A percentile compares a stretch with the other conserved stretches of the same genome.
These are phyloP conservation scores for Melipona bicolor DNA, from an alignment of 2,888 invertebrate genomes.

Conservation along the genomic window DNA sequence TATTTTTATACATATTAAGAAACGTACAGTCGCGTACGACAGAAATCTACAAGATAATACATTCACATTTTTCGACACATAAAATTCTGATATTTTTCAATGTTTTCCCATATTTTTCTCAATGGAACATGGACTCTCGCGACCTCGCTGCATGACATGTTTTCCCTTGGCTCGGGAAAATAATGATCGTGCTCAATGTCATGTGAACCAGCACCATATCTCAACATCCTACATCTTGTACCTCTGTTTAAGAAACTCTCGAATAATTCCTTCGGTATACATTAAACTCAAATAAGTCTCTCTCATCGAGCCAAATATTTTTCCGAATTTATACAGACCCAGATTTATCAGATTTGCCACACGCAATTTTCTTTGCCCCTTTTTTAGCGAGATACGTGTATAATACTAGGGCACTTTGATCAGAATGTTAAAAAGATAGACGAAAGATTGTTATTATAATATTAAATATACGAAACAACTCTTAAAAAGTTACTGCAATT, in stretches of 20 bases:
- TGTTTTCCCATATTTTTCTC: not conserved
- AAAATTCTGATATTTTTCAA: slow-evolving; percentile 47
- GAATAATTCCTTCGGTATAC: not conserved
- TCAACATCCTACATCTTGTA: slow-evolving; percentile 34
- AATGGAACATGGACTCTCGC: slow-evolving; percentile 25
- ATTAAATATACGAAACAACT: not conserved
- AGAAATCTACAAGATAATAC: slow-evolving; percentile 26
- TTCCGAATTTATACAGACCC: not conserved
- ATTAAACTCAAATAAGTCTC: not conserved
- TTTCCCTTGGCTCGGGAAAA: slow-evolving; percentile 51
- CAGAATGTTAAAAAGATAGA: not conserved
- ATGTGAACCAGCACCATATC: slow-evolving; percentile 16
- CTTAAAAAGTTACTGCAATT: not conserved
- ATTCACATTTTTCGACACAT: slow-evolving; percentile 55
- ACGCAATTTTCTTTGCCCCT: not conserved
- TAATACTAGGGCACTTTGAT: not conserved
- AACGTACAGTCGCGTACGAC: too few relatives aligned
- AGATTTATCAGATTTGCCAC: not conserved
- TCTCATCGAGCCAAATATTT: not conserved
- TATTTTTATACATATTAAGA: too few relatives aligned
- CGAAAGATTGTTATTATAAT: not conserved
- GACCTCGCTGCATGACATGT: slow-evolving; percentile 22
- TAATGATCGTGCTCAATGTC: slow-evolving; percentile 50
- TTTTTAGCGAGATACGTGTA: not conserved
- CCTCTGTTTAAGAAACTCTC: slow-evolving; percentile 3